phyloP scores from a whole-genome alignment of 2,888 invertebrate species.

The Portevinia maculata region DNA sequence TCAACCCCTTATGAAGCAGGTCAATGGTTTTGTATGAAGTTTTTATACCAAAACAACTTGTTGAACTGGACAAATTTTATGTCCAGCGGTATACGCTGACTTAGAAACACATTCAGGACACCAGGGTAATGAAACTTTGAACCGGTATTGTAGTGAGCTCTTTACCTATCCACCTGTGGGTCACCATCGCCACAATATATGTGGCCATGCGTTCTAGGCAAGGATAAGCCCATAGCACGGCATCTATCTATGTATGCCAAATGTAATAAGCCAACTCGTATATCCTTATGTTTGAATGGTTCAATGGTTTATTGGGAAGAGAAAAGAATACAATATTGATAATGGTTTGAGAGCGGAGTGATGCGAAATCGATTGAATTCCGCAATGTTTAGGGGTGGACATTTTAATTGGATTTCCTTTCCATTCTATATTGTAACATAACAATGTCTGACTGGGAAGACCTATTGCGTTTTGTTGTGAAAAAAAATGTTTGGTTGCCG shows the following conservation, averaged over 20 bases:
- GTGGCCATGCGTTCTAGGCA: not conserved
- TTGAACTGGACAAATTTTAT: not conserved
- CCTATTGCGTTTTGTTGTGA: too few species aligned
- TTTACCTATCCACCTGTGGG: constrained; percentile 18
- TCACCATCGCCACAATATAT: not conserved
- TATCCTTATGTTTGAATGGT: constrained; percentile 15
- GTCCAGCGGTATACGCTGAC: not conserved
- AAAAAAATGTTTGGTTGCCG: too few species aligned
- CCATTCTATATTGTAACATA: not conserved
- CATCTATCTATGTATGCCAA: not conserved
- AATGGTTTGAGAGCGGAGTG: not conserved
- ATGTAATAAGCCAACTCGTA: constrained; percentile 6
- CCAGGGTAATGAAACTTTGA: constrained; percentile 36
- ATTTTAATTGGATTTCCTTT: not conserved
- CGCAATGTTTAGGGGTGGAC: too few species aligned
- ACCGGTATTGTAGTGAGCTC: constrained; percentile 38
- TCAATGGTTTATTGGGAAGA: constrained; percentile 34
- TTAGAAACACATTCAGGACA: not conserved
- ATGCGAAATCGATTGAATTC: too few species aligned
- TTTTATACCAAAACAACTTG: constrained; percentile 29
- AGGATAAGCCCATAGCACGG: not conserved
- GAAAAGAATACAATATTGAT: constrained; percentile 13
- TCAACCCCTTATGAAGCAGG: not conserved
- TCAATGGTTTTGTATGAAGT: constrained; percentile 27
- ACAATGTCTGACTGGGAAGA: too few species aligned